Evolutionary conservation across 2,797 vertebrate species (phyloP), one percentile per base, ranked within the genome.

Genomic region (Pyrrhura leucotis): DNA sequence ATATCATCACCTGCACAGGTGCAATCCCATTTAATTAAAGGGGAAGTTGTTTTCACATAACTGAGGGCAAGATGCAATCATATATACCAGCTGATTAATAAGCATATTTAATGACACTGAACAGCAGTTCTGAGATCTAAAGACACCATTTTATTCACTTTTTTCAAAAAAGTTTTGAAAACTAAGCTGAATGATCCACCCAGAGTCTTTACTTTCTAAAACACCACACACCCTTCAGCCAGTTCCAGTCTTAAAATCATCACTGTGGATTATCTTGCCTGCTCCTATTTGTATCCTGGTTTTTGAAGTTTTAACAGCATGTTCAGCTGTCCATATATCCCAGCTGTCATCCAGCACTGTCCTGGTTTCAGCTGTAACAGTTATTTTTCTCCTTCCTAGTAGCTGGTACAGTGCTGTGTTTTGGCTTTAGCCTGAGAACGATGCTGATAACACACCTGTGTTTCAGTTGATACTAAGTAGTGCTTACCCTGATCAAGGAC

Each of bases 91-190:
- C 83, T 95, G 95, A 95, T 97, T 97, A 90, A 94, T 96, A 88
- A 97, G 92, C 87, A 90, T 94, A 78, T 90, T 92, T 97, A 96
- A 95, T 93, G 68, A 94, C 50, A 90, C 45, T 90, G 73, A 94
- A 95, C 58, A 91, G 62, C 80, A 73, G 65, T 94, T 94, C 73
- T 92, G 83, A 89, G 6, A 92, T 93, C 51, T 95, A 94, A 96
- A 96, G 68, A 94, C 94, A 68, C 42, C 25, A 56, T 92, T 91
- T 88, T 92, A 83, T 85, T 96, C 42, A 82, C 3, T 76, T 76
- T 21, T 73, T 72, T 83, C 26, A 58, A 94, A 85, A 85, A 42
- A 4, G 61, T 8, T 0, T 10, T 78, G 45, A 91, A 95, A 89
- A 84, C 18, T 35, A 65, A 23, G 20, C 47, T 53, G 33, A 56